phyloP scores from a whole-genome alignment of 2,888 invertebrate genomes.

The Nephrotoma guestfalica region DNA sequence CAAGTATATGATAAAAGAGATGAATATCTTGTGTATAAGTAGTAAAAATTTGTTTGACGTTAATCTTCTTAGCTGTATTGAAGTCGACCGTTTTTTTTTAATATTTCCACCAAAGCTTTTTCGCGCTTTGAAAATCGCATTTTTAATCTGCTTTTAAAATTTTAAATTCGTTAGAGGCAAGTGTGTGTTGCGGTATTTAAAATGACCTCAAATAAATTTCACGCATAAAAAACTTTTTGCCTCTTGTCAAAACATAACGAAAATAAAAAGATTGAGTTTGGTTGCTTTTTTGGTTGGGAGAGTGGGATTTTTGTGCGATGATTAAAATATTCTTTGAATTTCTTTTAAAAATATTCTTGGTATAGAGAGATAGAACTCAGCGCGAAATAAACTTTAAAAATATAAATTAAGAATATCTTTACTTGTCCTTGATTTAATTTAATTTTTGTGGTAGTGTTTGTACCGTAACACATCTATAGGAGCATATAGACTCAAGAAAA shows the following conservation, averaged over 20 bases:
- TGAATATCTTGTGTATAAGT: background rate
- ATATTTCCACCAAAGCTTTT: background rate
- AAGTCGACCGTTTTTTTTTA: background rate
- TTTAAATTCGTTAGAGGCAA: background rate
- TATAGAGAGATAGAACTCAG: background rate
- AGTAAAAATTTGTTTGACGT: background rate
- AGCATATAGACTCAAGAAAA: background rate
- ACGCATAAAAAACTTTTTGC: background rate
- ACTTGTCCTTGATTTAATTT: background rate
- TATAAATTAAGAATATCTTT: background rate
- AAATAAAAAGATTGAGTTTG: background rate
- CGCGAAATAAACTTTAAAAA: background rate
- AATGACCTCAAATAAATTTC: background rate
- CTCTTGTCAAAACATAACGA: background rate
- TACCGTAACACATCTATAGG: background rate
- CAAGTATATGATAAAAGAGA: background rate
- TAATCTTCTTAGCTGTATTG: background rate
- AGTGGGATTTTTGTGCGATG: background rate
- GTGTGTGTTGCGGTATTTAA: background rate
- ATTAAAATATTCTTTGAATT: background rate
- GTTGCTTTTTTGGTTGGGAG: background rate
- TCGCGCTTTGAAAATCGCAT: background rate
- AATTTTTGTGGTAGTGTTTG: background rate
- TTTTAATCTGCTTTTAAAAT: background rate
- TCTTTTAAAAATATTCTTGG: background rate